Base-by-base conservation (phyloP, 2,888 invertebrate species). In the Thyatira batis region DNA sequence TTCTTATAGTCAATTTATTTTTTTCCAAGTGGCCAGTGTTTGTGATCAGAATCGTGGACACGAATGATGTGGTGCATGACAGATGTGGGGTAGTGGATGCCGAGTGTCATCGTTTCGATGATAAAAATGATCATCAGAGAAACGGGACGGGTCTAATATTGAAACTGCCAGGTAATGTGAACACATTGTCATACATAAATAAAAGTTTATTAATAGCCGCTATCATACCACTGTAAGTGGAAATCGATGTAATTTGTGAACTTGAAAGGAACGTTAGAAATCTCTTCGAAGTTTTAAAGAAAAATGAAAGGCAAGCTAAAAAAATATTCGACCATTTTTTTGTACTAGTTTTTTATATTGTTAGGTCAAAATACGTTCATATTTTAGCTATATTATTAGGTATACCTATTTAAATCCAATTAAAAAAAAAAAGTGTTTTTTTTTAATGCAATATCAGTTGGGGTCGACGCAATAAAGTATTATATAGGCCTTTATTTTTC, bases 61-160 rank as follows among this genome's bases (percentile, higher is more conserved):
- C 70, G 64, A 72, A 85, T 73, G 65, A 87, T 87, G 89, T 88
- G 85, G 73, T 77, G 69, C 63, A 61, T 74, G 69, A 73, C 75
- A 62, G 88, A 86, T 68, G 85, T 80, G 63, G 85, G 85, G 61
- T 87, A 83, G 78, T 74, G 70, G 59, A 58, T 57, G 65, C 60
- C 57, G 61, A 60, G 78, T 73, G 73, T 59, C 69, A 75, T 72
- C 72, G 60, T 48, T 54, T 25, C 65, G 78, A 79, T 82, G 76
- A 76, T 76, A 82, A 80, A 73, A 87, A 85, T 82, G 60, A 66
- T 62, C 49, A 64, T 49, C 51, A 68, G 64, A 69, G 56, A 66
- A 54, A 54, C 54, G 62, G 65, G 57, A 54, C 65, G 60, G 63
- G 67, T 67, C 68, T 82, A 72, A 82, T 58, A 50, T 63, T 68